These are phyloP conservation scores for Brachionichthys hirsutus DNA, from an alignment of 2,113 vertebrate genomes.

Conservation along the genomic window DNA sequence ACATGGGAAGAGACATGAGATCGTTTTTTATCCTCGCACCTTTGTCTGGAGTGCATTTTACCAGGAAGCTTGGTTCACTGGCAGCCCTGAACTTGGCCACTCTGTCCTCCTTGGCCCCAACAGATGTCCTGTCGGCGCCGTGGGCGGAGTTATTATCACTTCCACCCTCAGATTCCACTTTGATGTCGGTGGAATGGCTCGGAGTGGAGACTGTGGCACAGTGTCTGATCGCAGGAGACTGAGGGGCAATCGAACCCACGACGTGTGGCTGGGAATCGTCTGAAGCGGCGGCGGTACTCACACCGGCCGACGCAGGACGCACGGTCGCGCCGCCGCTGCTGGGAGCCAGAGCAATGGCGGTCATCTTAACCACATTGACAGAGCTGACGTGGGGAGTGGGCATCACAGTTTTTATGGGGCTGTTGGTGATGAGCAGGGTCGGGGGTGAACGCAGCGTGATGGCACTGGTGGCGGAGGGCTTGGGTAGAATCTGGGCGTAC, in stretches of 20 bases:
- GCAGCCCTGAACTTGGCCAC: constrained; percentile 81
- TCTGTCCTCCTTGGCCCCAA: constrained; percentile 77
- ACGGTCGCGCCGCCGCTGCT: constrained; percentile 80
- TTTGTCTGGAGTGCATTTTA: constrained; percentile 82
- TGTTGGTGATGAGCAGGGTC: constrained; percentile 95
- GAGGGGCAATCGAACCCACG: constrained; percentile 78
- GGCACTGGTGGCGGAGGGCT: constrained; percentile 90
- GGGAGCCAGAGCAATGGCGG: constrained; percentile 91
- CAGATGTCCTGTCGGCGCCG: constrained; percentile 60
- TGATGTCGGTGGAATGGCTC: constrained; percentile 77
- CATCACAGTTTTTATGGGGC: constrained; percentile 97
- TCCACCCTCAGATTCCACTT: constrained; percentile 80
- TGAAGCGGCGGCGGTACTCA: constrained; percentile 64
- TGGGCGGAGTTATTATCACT: constrained; percentile 73
- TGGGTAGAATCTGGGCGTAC: constrained; percentile 95
- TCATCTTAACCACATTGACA: constrained; percentile 97
- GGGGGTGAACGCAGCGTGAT: constrained; percentile 96
- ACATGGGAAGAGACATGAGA: constrained; percentile 69
- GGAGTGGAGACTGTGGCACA: constrained; percentile 56
- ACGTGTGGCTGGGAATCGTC: constrained; percentile 82
- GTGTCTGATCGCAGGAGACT: constrained; percentile 77
- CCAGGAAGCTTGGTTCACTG: constrained; percentile 79
- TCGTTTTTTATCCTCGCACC: constrained; percentile 82
- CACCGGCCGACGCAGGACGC: constrained; percentile 83
- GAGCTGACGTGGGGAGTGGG: constrained; percentile 90